These are phyloP conservation scores for Sphenodon punctatus DNA, from an alignment of 2,797 vertebrate species.

Conservation along the genomic window DNA sequence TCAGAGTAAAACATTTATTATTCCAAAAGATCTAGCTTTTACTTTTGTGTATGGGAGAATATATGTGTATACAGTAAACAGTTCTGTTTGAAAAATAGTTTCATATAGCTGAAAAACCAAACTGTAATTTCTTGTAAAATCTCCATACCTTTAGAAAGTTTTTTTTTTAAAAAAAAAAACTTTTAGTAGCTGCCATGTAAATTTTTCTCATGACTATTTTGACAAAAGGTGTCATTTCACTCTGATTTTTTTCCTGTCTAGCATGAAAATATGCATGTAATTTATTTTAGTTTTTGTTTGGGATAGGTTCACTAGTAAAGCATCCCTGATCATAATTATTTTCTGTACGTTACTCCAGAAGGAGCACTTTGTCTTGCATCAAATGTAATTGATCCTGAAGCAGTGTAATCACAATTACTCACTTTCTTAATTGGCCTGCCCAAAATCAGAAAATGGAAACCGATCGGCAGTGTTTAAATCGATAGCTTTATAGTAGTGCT, in stretches of 20 bases:
- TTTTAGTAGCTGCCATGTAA: conserved; percentile 1
- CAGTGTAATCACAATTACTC: conserved; percentile 96
- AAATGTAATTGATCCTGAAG: conserved; percentile 91
- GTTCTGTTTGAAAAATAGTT: too few species aligned
- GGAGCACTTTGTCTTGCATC: conserved; percentile 83
- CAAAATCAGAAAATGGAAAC: conserved; percentile 92
- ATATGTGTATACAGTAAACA: accelerated
- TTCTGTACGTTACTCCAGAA: conserved; percentile 77
- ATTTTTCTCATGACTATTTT: conserved; percentile 8
- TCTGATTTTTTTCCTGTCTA: neutral
- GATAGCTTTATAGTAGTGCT: conserved; percentile 91
- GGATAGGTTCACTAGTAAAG: conserved; percentile 48
- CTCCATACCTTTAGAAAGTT: conserved; percentile 21
- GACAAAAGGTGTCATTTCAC: neutral
- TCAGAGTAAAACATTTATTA: neutral
- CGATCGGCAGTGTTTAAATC: conserved; percentile 88
- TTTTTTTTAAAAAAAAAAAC: conserved; percentile 12
- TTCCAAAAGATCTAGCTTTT: too few species aligned
- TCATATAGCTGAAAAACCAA: too few species aligned
- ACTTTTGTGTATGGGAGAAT: too few species aligned
- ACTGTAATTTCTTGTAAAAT: conserved; percentile 3
- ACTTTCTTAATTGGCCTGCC: conserved; percentile 92
- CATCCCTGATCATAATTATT: conserved; percentile 74
- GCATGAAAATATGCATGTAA: conserved; percentile 11
- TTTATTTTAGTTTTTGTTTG: conserved; percentile 59